phyloP scores from a whole-genome alignment of 2,113 vertebrate genomes.

The Rhinoptilus africanus region DNA sequence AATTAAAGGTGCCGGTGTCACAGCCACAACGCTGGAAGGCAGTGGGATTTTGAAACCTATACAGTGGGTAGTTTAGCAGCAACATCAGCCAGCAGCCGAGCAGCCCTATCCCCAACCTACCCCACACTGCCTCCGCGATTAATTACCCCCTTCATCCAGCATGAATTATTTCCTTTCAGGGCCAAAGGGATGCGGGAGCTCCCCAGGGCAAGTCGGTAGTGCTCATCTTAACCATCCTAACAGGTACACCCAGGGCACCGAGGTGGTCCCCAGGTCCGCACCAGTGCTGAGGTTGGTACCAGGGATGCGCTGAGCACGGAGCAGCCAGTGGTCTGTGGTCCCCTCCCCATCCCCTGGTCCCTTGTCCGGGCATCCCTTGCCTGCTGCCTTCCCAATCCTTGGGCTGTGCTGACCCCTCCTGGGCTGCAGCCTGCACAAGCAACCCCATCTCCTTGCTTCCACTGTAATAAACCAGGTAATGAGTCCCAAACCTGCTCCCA shows the following conservation, averaged over 20 bases:
- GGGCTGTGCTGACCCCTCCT: slow-evolving; percentile 47
- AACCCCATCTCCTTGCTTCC: background rate
- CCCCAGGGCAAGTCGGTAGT: background rate
- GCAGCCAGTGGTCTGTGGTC: background rate
- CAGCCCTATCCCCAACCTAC: background rate
- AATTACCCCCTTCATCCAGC: background rate
- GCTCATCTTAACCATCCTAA: background rate
- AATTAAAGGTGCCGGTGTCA: background rate
- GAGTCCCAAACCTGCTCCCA: background rate
- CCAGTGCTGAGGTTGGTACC: background rate
- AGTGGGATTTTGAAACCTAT: background rate
- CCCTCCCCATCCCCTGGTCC: too few species aligned
- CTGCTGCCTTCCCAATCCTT: background rate
- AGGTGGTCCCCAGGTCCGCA: background rate
- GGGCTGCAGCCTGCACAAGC: background rate
- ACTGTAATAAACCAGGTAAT: accelerated
- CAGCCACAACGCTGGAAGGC: background rate
- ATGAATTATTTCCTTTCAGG: accelerated
- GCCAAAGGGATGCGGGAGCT: background rate
- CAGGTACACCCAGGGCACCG: background rate
- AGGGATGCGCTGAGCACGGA: background rate
- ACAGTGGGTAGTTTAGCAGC: accelerated
- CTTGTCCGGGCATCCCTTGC: background rate
- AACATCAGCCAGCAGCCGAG: background rate
- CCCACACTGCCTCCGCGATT: accelerated